Conservation (phyloP, 2,888 invertebrate genomes). For the Peribatodes rhomboidaria region DNA sequence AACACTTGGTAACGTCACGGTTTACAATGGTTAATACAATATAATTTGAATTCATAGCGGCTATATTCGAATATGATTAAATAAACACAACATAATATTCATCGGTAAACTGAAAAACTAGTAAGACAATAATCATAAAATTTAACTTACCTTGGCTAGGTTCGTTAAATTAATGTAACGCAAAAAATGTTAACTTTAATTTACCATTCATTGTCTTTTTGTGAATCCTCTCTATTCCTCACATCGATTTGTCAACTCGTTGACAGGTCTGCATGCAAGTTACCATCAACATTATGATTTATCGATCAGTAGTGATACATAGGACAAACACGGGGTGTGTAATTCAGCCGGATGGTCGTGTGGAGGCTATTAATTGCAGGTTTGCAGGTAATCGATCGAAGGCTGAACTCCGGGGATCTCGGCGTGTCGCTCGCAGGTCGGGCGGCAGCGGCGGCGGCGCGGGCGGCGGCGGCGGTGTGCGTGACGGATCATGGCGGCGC, state of each 20-base stretch:
- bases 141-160: too few species aligned
- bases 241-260: conserved; percentile 20
- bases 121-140: too few species aligned
- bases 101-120: too few species aligned
- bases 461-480: conserved; percentile 70
- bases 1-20: too few species aligned
- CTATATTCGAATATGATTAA: too few species aligned
- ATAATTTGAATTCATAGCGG: too few species aligned
- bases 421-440: conserved; percentile 51
- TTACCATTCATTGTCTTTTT: too few species aligned
- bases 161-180: too few species aligned
- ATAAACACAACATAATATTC: too few species aligned
- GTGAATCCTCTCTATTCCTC: not conserved
- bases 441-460: conserved; percentile 51
- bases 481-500: conserved; percentile 85
- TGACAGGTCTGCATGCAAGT: conserved; percentile 51
- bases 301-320: conserved; percentile 58
- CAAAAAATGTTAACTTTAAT: too few species aligned
- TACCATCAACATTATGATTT: conserved; percentile 59
- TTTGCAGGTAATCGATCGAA: conserved; percentile 82
- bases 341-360: conserved; percentile 79
- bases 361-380: conserved; percentile 84
- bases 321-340: conserved; percentile 75
- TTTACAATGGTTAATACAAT: too few species aligned
- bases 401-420: conserved; percentile 51